Evolutionary conservation across 2,113 vertebrate genomes (phyloP).

Genomic region (Thinocorus orbignyianus): DNA sequence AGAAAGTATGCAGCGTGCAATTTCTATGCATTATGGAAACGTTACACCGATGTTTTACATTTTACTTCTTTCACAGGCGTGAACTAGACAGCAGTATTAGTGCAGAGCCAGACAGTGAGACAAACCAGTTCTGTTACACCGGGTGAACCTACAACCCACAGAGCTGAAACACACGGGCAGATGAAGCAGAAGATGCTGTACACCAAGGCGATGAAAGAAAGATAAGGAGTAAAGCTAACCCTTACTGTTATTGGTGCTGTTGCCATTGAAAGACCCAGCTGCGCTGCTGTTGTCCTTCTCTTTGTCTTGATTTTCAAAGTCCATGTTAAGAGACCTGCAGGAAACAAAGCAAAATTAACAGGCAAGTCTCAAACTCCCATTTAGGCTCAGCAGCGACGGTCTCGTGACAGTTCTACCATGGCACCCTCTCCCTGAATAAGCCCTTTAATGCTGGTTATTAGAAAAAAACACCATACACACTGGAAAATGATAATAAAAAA

Average conservation of each 20-base stretch:
- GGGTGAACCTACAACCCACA: neutral
- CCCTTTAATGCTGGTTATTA: neutral
- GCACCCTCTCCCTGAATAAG: neutral
- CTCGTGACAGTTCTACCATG: neutral
- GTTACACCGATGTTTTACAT: neutral
- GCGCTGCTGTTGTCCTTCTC: conserved; percentile 90
- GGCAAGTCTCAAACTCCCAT: neutral
- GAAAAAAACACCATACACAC: neutral
- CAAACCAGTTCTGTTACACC: neutral
- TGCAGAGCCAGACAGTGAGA: neutral
- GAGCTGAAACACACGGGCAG: rapidly evolving
- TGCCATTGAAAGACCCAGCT: conserved; percentile 86
- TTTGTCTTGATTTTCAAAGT: conserved; percentile 99
- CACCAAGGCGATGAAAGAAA: neutral
- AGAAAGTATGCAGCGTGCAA: neutral
- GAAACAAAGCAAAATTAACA: neutral
- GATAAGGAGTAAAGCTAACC: neutral
- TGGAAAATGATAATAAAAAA: neutral
- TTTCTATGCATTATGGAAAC: neutral
- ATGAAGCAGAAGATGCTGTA: neutral
- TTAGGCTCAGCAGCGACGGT: neutral
- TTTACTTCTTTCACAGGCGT: neutral
- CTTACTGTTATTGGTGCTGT: conserved; percentile 97
- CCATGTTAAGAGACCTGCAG: conserved; percentile 98
- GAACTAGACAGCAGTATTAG: neutral